A percentile compares a stretch with the other conserved stretches of the same genome.
These are phyloP conservation scores for Polyodon spathula DNA, from an alignment of 2,113 vertebrate genomes.

Conservation along the genomic window DNA sequence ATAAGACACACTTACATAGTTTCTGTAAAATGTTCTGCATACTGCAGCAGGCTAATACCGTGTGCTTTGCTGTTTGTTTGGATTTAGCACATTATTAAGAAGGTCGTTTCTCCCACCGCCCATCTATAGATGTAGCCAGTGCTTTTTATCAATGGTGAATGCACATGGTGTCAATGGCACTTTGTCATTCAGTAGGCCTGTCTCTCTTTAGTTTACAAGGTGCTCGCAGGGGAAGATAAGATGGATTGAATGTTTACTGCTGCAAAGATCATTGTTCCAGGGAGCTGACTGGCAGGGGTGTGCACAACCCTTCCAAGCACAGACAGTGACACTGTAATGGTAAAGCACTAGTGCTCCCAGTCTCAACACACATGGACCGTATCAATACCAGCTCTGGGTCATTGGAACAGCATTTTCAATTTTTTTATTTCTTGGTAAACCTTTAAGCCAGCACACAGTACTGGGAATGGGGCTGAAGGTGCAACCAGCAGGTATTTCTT, in stretches of 20 bases:
- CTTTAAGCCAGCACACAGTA: neutral
- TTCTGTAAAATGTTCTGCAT: too few relatives aligned
- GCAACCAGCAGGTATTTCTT: conserved; percentile 26
- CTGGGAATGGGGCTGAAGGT: conserved; percentile 22
- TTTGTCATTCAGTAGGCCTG: conserved; percentile 6
- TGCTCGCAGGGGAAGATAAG: conserved; percentile 24
- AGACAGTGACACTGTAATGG: conserved; percentile 6
- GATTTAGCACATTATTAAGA: too few relatives aligned
- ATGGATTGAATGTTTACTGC: neutral
- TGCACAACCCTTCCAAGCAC: too few relatives aligned
- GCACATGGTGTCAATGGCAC: conserved; percentile 2
- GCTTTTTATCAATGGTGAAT: conserved; percentile 10
- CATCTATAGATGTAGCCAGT: conserved; percentile 1
- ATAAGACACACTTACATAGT: too few relatives aligned
- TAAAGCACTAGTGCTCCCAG: neutral
- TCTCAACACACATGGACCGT: neutral
- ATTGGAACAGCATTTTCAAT: neutral
- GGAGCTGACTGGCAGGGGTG: neutral
- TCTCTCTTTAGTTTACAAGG: neutral
- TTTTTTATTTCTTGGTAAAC: neutral
- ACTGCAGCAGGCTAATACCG: too few relatives aligned
- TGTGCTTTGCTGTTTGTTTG: too few relatives aligned
- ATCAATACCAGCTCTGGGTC: neutral
- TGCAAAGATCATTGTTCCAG: neutral
- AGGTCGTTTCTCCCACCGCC: too few relatives aligned